Base-by-base conservation (phyloP, 2,113 vertebrate species). In the Nothocercus julius region DNA sequence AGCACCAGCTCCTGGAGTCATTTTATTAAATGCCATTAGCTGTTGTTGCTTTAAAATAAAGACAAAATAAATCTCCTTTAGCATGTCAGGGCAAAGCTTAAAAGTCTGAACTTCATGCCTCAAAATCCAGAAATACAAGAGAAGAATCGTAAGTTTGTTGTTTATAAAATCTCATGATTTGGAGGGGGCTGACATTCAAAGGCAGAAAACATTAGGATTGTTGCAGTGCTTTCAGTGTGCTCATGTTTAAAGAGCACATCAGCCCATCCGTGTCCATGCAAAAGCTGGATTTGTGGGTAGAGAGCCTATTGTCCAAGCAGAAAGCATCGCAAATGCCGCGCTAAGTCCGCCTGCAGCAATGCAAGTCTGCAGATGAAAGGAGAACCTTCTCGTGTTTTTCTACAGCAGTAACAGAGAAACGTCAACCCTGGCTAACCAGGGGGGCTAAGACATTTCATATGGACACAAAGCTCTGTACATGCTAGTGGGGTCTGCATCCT, bases 261-360 rank as follows among this genome's bases (percentile, higher is more conserved):
- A 95, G 86, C 77, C 90, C 70, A 93, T 96, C 93, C 84, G 86
- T 85, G 94, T 66, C 92, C 45, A n/a, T 62, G 88, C 74, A 96
- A 84, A 82, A 54, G 93, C 84, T 95, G 95, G 94, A 96, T 96
- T 96, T 96, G 86, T 92, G 77, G 86, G 88, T 77, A 93, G 74
- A 27, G 77, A 85, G 44, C n/a, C 88, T 90, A 94, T 96, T 95
- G 96, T 96, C 94, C 86, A 95, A 95, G 95, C 20, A 90, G 56
- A 97, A 96, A 97, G 78, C 95, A 59, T 66, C 94, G 85, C 93
- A 90, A 96, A 96, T 97, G 94, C 83, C 95, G 1, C 92, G 67
- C 85, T 95, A 95, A 96, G 93, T 87, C 92, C 19, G 0, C 93
- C 91, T 24, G 85, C 74, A 79, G 88, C 80, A 79, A 40, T 21